Evolutionary conservation across 1,140 invertebrate species (phyloP).

Genomic region (Drosophila saltans): DNA sequence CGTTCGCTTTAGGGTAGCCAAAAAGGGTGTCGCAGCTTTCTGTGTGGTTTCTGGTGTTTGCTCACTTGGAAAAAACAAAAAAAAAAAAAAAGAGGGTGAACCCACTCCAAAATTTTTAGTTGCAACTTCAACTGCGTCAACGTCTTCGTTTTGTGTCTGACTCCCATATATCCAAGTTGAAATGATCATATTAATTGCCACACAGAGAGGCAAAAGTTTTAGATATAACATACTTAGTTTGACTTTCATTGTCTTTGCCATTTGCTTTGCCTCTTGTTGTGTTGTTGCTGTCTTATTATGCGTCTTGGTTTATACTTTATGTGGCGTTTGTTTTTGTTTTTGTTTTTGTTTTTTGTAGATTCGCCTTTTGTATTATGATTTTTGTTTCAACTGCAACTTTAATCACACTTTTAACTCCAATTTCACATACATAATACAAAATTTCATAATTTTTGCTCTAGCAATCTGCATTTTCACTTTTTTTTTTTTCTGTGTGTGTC

Average conservation of each 20-base stretch:
- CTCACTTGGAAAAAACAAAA: constrained; percentile 38
- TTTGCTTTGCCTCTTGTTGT: constrained; percentile 10
- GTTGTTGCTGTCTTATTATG: constrained; percentile 57
- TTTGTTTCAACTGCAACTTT: constrained; percentile 62
- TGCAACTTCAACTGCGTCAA: constrained; percentile 18
- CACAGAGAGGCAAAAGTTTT: constrained; percentile 26
- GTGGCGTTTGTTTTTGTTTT: constrained; percentile 32
- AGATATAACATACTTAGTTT: constrained; percentile 36
- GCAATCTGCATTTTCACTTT: constrained; percentile 66
- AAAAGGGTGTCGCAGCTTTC: not conserved
- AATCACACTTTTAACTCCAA: constrained; percentile 79
- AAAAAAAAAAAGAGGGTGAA: not conserved
- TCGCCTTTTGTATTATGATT: constrained; percentile 13
- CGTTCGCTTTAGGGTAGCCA: not conserved
- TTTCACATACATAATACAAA: constrained; percentile 69
- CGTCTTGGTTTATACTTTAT: constrained; percentile 44
- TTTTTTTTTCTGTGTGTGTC: constrained; percentile 64
- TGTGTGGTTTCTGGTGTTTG: constrained; percentile 9
- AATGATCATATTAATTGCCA: constrained; percentile 69
- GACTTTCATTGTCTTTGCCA: constrained; percentile 71
- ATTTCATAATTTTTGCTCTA: constrained; percentile 65
- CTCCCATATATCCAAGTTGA: constrained; percentile 39
- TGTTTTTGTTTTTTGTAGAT: constrained; percentile 5
- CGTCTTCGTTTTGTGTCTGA: not conserved
- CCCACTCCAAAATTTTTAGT: constrained; percentile 5